Percentiles rank a stretch among this genome's conserved stretches.
Evolutionary conservation across 2,113 vertebrate genomes (phyloP).

Genomic region (Scalopus aquaticus): DNA sequence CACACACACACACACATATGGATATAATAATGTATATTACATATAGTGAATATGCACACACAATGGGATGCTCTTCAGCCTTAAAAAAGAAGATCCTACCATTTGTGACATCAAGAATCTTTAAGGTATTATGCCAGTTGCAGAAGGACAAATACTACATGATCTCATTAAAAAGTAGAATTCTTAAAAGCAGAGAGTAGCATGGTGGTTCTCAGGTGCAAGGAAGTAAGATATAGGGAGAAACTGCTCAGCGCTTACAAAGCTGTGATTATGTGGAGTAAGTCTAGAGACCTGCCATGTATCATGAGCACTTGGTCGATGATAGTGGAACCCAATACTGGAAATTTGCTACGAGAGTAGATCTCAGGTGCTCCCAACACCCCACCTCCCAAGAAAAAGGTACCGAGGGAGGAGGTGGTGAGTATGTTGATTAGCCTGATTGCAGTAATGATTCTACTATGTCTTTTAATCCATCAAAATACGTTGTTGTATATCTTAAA

Average conservation of each 20-base stretch:
- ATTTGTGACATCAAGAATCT: neutral
- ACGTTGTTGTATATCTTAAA: neutral
- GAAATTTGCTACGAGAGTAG: neutral
- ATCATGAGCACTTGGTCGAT: neutral
- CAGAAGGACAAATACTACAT: neutral
- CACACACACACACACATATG: no score
- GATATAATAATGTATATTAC: no score
- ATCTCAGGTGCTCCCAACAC: neutral
- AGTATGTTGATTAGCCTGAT: neutral
- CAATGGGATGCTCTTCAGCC: neutral
- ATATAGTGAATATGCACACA: neutral
- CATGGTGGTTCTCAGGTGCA: neutral
- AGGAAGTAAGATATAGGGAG: neutral
- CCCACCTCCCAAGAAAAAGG: neutral
- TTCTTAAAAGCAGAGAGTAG: neutral
- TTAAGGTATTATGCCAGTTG: neutral
- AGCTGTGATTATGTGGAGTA: neutral
- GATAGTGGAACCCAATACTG: no score
- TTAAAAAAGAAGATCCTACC: neutral
- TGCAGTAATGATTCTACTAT: neutral
- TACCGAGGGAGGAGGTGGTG: neutral
- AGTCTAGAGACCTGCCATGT: neutral
- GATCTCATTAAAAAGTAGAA: neutral
- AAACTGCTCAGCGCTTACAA: neutral
- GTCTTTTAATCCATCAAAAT: neutral